phyloP scores from a whole-genome alignment of 2,113 vertebrate genomes.

The Electrona antarctica region DNA sequence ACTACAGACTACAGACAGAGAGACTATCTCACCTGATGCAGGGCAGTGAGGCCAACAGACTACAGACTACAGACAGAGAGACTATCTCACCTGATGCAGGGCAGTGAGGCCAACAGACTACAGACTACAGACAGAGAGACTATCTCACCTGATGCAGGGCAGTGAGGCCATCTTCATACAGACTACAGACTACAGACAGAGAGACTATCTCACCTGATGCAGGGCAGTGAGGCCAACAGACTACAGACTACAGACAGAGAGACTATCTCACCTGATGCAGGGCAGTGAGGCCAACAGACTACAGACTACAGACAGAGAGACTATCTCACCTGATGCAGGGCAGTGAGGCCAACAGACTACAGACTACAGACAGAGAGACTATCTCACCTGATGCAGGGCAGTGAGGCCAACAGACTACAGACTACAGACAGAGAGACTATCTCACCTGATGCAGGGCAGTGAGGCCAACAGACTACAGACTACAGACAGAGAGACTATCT shows the following conservation, averaged over 20 bases:
- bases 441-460: conserved; percentile 97
- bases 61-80: neutral
- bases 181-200: neutral
- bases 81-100: conserved; percentile 90
- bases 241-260: neutral
- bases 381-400: conserved; percentile 93
- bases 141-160: conserved; percentile 93
- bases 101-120: conserved; percentile 91
- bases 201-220: conserved; percentile 87
- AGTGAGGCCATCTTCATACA: conserved; percentile 95
- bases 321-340: conserved; percentile 92
- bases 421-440: neutral
- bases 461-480: conserved; percentile 79
- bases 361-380: neutral
- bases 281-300: conserved; percentile 91
- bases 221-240: conserved; percentile 93
- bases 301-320: neutral
- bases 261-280: conserved; percentile 90
- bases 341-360: conserved; percentile 88
- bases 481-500: conserved; percentile 25
- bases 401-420: conserved; percentile 86
- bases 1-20: neutral
- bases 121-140: neutral
- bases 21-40: conserved; percentile 89
- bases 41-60: conserved; percentile 92